A percentile compares a stretch with the other conserved stretches of the same genome.
These are phyloP conservation scores for Neofelis nebulosa DNA, from an alignment of 2,113 vertebrate species.

Conservation along the genomic window DNA sequence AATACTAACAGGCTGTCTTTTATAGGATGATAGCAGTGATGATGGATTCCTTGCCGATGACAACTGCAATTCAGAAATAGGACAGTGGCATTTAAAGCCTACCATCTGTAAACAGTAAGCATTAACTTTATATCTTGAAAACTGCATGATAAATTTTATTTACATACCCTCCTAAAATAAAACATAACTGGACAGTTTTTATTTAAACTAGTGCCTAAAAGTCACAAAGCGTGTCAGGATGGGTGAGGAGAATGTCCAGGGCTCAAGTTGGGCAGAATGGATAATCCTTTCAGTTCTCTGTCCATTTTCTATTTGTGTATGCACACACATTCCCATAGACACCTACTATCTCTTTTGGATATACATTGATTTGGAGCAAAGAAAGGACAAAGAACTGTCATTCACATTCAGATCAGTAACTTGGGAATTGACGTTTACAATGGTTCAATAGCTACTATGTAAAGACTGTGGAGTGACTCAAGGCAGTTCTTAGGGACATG, in stretches of 20 bases:
- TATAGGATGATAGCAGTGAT: slow-evolving; percentile 96
- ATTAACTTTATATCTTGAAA: neutral
- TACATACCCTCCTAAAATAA: neutral
- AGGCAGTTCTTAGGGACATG: neutral
- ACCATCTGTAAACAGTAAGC: slow-evolving; percentile 96
- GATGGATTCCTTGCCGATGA: slow-evolving; percentile 92
- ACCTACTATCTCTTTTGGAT: neutral
- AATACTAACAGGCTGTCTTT: slow-evolving; percentile 58
- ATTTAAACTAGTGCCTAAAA: neutral
- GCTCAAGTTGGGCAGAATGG: neutral
- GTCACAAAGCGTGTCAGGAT: neutral
- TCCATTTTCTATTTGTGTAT: no score
- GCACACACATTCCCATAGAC: neutral
- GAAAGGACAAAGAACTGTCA: neutral
- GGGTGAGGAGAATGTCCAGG: neutral
- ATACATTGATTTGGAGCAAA: neutral
- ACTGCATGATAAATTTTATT: neutral
- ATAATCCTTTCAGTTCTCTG: neutral
- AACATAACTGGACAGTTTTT: neutral
- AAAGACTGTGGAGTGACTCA: neutral
- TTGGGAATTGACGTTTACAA: neutral
- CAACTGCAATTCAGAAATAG: slow-evolving; percentile 85
- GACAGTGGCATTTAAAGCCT: slow-evolving; percentile 88
- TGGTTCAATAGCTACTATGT: neutral
- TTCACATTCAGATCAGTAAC: neutral